Base-by-base conservation (phyloP, 2,888 invertebrate genomes). In the Cacoxenus indagator region DNA sequence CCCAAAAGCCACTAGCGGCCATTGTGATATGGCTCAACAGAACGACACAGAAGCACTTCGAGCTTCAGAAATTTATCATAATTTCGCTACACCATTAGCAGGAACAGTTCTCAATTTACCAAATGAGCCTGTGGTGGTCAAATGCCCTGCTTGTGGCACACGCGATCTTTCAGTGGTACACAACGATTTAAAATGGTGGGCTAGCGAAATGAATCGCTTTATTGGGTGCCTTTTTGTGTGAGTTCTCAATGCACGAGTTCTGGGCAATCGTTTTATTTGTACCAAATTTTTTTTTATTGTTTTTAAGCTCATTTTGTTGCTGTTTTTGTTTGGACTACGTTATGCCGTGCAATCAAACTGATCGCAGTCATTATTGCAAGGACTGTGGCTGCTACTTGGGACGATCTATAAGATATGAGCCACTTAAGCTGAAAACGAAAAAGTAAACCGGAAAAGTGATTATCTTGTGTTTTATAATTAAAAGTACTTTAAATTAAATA, bases 381-480 rank as follows among this genome's bases (percentile, higher is more conserved):
- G 85, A 87, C 67, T 87, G 87, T 66, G 87, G 87, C 70, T 86
- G 87, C 70, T 87, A 85, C 75, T 86, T 86, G 75, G 87, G 87
- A 2, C 82, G 87, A 29, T 79, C 80, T 65, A 83, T 86, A 83
- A 84, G 85, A 67, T 75, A 82, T 61, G 69, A 73, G 3, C 80
- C 83, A 8, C 75, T 85, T 24, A 77, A 77, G 64, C 66, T 80
- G 22, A 78, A 78, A 46, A 64, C 68, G 29, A 73, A 65, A 31
- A 68, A 68, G 46, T 55, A 51, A 48, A 26, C 5, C 11, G 17
- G 9, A 51, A 6, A 22, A 51, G 17, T 17, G 22, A 17, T 51
- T 5, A 6, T 51, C 17, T 19, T 37, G 5, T 61, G 31, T 37
- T 61, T 61, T 17, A 37, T 61, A n/a, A 61, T 19, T 43, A n/a